phyloP scores from a whole-genome alignment of 2,797 vertebrate genomes.

The Nasua narica region DNA sequence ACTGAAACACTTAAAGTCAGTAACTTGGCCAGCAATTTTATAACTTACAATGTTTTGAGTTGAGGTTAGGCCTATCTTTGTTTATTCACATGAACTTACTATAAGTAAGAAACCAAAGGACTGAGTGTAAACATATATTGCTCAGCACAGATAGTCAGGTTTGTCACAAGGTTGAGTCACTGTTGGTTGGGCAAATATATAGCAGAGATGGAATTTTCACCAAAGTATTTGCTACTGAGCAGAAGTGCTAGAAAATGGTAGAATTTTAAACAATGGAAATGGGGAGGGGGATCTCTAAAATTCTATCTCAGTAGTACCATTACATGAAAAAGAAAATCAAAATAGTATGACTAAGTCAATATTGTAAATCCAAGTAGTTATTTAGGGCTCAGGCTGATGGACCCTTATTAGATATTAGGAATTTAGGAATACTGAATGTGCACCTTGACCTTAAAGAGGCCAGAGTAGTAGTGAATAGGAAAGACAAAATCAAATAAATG shows the following conservation, averaged over 20 bases:
- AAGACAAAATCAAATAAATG: not conserved
- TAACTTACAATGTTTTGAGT: not conserved
- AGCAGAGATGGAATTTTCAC: not conserved
- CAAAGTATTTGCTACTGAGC: not conserved
- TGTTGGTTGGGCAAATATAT: not conserved
- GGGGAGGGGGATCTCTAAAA: not conserved
- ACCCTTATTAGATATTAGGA: not conserved
- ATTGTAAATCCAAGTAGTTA: not conserved
- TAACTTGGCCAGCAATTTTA: not conserved
- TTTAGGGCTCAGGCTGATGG: not conserved
- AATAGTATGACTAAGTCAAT: not conserved
- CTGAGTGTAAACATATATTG: not conserved
- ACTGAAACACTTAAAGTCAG: not conserved
- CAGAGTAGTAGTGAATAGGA: not conserved
- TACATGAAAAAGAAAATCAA: slow-evolving; percentile 1
- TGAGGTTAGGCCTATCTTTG: slow-evolving; percentile 23
- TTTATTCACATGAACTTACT: not conserved
- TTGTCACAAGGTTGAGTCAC: not conserved
- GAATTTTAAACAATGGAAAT: not conserved
- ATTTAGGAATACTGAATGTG: not conserved
- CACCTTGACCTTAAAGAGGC: not conserved
- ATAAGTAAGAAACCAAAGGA: not conserved
- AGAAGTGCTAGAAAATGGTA: not conserved
- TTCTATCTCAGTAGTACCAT: not conserved
- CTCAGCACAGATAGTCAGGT: not conserved